Evolutionary conservation across 2,113 vertebrate species (phyloP), one percentile per base, ranked within the genome.

Genomic region (Tamias sibiricus): DNA sequence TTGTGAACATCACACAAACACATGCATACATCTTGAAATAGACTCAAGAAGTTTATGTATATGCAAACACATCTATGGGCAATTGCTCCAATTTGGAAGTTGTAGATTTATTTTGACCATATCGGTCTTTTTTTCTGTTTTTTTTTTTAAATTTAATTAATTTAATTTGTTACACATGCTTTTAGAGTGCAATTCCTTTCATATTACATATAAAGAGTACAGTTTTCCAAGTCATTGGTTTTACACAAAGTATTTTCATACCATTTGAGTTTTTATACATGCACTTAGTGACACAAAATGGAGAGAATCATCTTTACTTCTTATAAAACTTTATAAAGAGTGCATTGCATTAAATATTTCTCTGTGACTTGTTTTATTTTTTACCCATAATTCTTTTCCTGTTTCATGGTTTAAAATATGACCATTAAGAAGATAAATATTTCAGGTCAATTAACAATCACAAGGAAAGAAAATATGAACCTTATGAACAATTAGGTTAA

Each of bases 311-410:
- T 59, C n/a, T 71, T 32, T 66, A 77, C 90, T 71, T 66, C 79
- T 72, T 22, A 32, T 71, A 37, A 49, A 91, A 90, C 13, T 68
- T 75, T 84, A 84, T 59, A 83, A 96, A 81, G 87, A 12, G 40
- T 22, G 3, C 3, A 81, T 11, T 72, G 19, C 44, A 47, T 68
- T 68, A 83, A 92, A 84, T 74, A 94, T 92, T 76, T 95, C 35
- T 52, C 92, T 44, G 30, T 94, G 42, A 75, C 40, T 92, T 68
- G 35, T 80, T 64, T 92, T 75, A 47, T 35, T 83, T 97, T 95
- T 81, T 24, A 62, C 10, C 14, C 47, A 69, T 59, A 91, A 82
- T 91, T 89, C 35, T 90, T 92, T 92, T 44, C 54, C 66, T 91
- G 28, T 19, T 86, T 47, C 30, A 44, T 62, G 10, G 47, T 88